These are phyloP conservation scores for Lipotes vexillifer DNA, from an alignment of 2,113 vertebrate genomes.

Conservation along the genomic window DNA sequence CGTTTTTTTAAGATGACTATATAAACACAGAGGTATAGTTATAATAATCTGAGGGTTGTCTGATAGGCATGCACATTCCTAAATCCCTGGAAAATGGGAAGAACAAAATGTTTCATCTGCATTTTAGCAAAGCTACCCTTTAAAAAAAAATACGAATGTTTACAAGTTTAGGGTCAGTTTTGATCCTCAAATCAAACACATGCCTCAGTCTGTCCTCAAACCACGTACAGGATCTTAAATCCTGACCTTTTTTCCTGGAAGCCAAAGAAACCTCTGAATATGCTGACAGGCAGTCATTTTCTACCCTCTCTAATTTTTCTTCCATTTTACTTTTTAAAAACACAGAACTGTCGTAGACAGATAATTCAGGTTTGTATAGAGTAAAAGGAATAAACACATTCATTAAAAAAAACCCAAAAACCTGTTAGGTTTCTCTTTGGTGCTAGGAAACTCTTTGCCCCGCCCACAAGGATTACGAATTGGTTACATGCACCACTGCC, in stretches of 20 bases:
- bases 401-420: background rate
- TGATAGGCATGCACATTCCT: background rate
- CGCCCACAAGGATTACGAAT: background rate
- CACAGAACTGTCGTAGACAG: background rate
- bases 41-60: background rate
- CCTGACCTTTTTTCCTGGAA: slow-evolving; percentile 37
- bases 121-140: slow-evolving; percentile 34
- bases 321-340: slow-evolving; percentile 52
- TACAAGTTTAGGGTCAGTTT: slow-evolving; percentile 50
- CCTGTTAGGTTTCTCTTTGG: background rate
- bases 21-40: background rate
- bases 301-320: slow-evolving; percentile 37
- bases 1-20: background rate
- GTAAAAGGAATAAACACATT: background rate
- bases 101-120: slow-evolving; percentile 30
- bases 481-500: background rate
- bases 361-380: background rate
- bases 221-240: slow-evolving; percentile 34
- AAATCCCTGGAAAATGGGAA: background rate
- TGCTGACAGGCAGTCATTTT: slow-evolving; percentile 35
- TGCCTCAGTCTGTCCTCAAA: slow-evolving; percentile 53
- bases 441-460: background rate
- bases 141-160: slow-evolving; percentile 40
- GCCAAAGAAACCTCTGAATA: slow-evolving; percentile 45
- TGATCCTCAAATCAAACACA: slow-evolving; percentile 63